These are phyloP conservation scores for Lomographa bimaculata DNA, from an alignment of 2,888 invertebrate species.

Conservation along the genomic window DNA sequence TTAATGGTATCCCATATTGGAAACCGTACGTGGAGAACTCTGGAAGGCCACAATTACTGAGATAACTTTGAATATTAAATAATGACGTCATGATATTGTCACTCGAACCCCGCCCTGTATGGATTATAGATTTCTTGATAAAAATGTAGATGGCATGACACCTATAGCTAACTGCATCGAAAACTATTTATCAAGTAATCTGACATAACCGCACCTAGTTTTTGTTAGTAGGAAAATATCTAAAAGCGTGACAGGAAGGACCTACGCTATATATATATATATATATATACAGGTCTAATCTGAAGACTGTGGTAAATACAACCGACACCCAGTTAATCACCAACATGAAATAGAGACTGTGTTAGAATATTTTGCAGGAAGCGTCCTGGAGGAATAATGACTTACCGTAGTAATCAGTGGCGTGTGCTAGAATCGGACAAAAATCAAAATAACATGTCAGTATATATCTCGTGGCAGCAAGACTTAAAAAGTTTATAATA, in stretches of 20 bases:
- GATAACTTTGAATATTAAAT: no score
- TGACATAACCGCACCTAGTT: constrained; percentile 57
- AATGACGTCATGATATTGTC: constrained; percentile 47
- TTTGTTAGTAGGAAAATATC: constrained; percentile 75
- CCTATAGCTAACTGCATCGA: constrained; percentile 26
- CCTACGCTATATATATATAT: constrained; percentile 47
- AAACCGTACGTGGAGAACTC: constrained; percentile 79
- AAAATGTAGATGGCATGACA: constrained; percentile 36
- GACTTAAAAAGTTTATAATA: constrained; percentile 5
- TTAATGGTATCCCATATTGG: constrained; percentile 39
- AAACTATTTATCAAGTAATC: constrained; percentile 66
- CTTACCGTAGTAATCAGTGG: constrained; percentile 99
- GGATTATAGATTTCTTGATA: constrained; percentile 68
- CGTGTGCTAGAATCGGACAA: constrained; percentile 90
- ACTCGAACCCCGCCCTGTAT: constrained; percentile 50
- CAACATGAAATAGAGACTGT: constrained; percentile 51
- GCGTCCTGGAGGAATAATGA: constrained; percentile 88
- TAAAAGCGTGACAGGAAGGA: constrained; percentile 77
- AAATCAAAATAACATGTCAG: constrained; percentile 71
- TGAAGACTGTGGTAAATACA: constrained; percentile 54
- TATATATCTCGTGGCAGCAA: constrained; percentile 40
- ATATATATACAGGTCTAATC: constrained; percentile 68
- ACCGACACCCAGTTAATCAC: constrained; percentile 74
- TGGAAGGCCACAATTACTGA: constrained; percentile 74
- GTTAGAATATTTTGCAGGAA: constrained; percentile 58